Evolutionary conservation across 1,140 invertebrate species (phyloP), one percentile per base, ranked within the genome.

Genomic region (Zophobas atratus): DNA sequence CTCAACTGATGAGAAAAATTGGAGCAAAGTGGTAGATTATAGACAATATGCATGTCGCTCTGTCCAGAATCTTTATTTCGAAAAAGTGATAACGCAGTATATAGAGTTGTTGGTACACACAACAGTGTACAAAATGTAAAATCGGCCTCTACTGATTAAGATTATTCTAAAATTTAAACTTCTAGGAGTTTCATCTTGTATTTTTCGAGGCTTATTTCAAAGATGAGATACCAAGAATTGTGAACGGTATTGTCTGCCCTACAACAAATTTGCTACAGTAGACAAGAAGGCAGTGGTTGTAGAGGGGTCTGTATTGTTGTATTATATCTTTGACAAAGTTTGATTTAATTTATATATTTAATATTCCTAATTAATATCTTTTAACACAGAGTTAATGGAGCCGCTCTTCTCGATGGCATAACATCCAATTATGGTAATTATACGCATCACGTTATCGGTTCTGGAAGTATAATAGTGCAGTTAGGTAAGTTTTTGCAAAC

Each of bases 211-310:
- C 3, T 2, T 20, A 51, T 51, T 51, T n/a, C n/a, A 51, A 51
- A 51, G 20, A 2, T 2, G 20, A 2, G 6, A 51, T 51, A 6
- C 49, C 49, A 20, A 4, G n/a, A 51, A 51, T 51, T 20, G n/a
- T 51, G 6, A 20, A 20, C n/a, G 49, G n/a, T 2, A 20, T 95
- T 87, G 88, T 93, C 88, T 92, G 94, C 82, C 98, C 98, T 32
- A 89, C 89, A 48, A 90, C 94, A 82, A 99, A 99, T 90, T 99
- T 35, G 98, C 98, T 51, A 97, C 96, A 1, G 92, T 96, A 63
- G 90, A 93, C 60, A 90, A 93, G 81, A 96, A 94, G 87, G 98
- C 98, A 2, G 93, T 92, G 84, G 98, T 99, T 57, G 94, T 97
- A 32, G 98, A 99, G 89, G 98, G 98, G 55, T 57, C 33, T 34